A percentile compares a stretch with the other conserved stretches of the same genome.
Evolutionary conservation across 2,797 vertebrate species (phyloP).

Genomic region (Spheniscus humboldti): DNA sequence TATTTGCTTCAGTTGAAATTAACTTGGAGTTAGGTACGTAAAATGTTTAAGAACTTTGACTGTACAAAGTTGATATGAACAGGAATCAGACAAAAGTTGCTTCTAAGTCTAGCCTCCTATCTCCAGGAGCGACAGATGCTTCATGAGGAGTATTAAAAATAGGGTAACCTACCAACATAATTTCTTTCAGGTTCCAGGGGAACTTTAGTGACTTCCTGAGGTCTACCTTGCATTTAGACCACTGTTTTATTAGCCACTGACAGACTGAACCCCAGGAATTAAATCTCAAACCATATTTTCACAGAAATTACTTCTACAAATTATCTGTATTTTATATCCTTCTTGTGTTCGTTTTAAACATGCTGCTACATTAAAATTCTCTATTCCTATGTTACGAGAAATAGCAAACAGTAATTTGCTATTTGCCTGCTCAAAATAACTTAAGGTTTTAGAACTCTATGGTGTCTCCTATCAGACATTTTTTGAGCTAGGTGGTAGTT

Average conservation of each 20-base stretch:
- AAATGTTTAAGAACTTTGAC: neutral
- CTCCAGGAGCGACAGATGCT: neutral
- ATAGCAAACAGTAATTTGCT: neutral
- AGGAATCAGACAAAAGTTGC: neutral
- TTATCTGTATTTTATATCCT: neutral
- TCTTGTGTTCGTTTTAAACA: neutral
- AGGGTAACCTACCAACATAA: neutral
- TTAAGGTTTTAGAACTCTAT: neutral
- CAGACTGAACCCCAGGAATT: neutral
- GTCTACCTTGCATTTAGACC: neutral
- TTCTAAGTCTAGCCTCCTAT: neutral
- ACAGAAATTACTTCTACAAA: neutral
- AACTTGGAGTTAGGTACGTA: neutral
- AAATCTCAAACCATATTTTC: neutral
- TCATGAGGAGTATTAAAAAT: neutral
- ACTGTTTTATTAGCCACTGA: neutral
- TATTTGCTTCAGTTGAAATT: neutral
- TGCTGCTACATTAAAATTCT: neutral
- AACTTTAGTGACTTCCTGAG: neutral
- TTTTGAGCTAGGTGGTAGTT: neutral
- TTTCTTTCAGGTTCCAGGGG: neutral
- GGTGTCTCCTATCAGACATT: neutral
- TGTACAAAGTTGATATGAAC: neutral
- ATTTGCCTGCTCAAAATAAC: neutral
- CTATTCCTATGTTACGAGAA: neutral